Conservation (phyloP, 2,888 invertebrate genomes). For the Odiellus spinosus region DNA sequence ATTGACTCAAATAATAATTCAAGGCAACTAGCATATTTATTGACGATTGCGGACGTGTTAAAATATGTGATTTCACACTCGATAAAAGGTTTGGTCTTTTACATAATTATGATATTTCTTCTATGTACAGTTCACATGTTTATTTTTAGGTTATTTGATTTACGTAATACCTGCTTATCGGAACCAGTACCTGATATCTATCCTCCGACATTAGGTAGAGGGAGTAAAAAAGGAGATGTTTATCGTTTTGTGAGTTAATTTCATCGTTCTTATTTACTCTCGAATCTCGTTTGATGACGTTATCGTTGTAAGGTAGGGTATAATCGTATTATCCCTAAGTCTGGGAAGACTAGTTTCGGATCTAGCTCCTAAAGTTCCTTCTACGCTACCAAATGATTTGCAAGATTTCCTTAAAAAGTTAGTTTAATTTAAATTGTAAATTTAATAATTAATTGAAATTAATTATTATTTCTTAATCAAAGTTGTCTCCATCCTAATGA, state of each 20-base stretch:
- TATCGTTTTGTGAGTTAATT: slow-evolving; percentile 38
- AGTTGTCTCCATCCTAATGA: slow-evolving; percentile 50
- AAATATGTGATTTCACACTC: slow-evolving; percentile 51
- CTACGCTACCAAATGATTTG: slow-evolving; percentile 41
- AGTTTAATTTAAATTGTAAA: slow-evolving; percentile 30
- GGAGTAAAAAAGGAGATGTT: slow-evolving; percentile 54
- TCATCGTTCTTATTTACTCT: slow-evolving; percentile 3
- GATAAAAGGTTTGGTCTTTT: slow-evolving; percentile 46
- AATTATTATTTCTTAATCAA: neutral
- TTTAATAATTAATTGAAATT: too few relatives aligned
- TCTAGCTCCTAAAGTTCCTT: slow-evolving; percentile 41
- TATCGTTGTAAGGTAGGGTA: too few relatives aligned
- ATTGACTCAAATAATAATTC: neutral
- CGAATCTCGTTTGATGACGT: too few relatives aligned
- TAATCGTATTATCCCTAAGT: slow-evolving; percentile 48
- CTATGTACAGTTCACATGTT: too few relatives aligned
- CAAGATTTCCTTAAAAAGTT: slow-evolving; percentile 51
- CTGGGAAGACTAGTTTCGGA: slow-evolving; percentile 38
- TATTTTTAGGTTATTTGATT: slow-evolving; percentile 13
- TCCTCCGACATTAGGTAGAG: slow-evolving; percentile 33
- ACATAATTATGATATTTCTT: too few relatives aligned
- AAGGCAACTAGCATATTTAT: slow-evolving; percentile 28
- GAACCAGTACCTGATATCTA: slow-evolving; percentile 22
- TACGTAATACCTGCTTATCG: slow-evolving; percentile 9
- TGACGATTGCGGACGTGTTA: slow-evolving; percentile 34